A percentile compares a stretch with the other conserved stretches of the same genome.
phyloP scores from a whole-genome alignment of 2,797 vertebrate species.

The Anguilla obscura region DNA sequence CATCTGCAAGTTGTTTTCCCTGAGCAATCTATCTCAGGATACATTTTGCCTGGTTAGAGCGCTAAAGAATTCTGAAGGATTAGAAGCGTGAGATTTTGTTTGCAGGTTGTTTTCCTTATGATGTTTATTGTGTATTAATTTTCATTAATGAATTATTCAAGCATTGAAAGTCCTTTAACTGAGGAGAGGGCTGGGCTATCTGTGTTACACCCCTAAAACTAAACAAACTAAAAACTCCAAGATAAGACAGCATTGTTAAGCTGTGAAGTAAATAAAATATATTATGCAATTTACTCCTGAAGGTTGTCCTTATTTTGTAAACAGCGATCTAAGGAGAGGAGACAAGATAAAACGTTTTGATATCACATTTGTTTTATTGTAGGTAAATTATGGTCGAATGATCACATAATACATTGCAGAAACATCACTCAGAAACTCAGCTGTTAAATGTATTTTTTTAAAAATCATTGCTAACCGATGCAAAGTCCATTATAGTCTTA shows the following conservation, averaged over 20 bases:
- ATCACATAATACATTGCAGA: neutral
- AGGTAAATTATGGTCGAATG: neutral
- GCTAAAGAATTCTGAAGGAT: neutral
- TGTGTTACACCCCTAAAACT: neutral
- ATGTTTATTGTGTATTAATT: neutral
- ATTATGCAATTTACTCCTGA: neutral
- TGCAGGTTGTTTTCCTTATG: neutral
- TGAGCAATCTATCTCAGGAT: neutral
- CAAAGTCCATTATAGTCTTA: neutral
- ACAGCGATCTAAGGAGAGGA: neutral
- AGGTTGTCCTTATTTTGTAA: neutral
- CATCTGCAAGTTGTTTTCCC: neutral
- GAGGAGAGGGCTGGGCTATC: neutral
- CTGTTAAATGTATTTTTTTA: neutral
- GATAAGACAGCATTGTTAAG: neutral
- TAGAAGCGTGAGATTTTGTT: neutral
- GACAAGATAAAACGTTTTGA: neutral
- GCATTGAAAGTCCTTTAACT: neutral
- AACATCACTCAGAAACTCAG: neutral
- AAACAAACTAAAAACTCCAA: neutral
- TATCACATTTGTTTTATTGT: neutral
- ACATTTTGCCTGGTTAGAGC: neutral
- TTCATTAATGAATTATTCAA: neutral
- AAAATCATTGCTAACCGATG: conserved; percentile 1
- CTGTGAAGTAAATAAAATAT: neutral